Evolutionary conservation across 2,797 vertebrate species (phyloP).

Genomic region (Sarcoramphus papa): DNA sequence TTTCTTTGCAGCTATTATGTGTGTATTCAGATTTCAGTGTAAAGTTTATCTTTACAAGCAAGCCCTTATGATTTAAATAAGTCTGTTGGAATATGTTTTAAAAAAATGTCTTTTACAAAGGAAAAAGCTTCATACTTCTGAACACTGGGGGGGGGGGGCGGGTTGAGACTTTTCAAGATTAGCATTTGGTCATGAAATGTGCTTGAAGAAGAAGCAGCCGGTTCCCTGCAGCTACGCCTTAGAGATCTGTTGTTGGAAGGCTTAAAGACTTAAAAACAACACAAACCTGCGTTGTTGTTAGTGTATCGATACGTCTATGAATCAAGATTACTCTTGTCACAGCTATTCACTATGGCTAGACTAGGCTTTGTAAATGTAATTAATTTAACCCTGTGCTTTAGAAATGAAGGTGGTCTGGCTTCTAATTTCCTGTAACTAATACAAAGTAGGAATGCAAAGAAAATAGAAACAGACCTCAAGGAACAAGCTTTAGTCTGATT

Average conservation of each 20-base stretch:
- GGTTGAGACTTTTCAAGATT: neutral
- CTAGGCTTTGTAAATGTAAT: neutral
- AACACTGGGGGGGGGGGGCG: no score
- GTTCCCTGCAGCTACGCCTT: neutral
- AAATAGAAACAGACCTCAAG: neutral
- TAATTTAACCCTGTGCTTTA: conserved; percentile 4
- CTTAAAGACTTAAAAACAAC: neutral
- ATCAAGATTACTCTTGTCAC: neutral
- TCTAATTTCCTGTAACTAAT: neutral
- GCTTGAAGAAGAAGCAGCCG: neutral
- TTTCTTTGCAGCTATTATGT: neutral
- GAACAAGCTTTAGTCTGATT: neutral
- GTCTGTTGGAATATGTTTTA: neutral
- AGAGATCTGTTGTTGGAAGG: neutral
- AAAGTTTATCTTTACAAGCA: neutral
- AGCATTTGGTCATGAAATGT: neutral
- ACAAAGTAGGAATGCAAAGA: neutral
- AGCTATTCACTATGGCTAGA: neutral
- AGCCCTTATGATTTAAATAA: neutral
- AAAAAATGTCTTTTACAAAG: neutral
- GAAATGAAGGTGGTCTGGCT: conserved; percentile 17
- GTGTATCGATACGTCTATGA: neutral
- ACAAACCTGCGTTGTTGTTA: neutral
- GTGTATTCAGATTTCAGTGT: neutral
- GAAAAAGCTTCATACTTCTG: neutral